These are phyloP conservation scores for Ibycter americanus DNA, from an alignment of 2,797 vertebrate species.

Conservation along the genomic window DNA sequence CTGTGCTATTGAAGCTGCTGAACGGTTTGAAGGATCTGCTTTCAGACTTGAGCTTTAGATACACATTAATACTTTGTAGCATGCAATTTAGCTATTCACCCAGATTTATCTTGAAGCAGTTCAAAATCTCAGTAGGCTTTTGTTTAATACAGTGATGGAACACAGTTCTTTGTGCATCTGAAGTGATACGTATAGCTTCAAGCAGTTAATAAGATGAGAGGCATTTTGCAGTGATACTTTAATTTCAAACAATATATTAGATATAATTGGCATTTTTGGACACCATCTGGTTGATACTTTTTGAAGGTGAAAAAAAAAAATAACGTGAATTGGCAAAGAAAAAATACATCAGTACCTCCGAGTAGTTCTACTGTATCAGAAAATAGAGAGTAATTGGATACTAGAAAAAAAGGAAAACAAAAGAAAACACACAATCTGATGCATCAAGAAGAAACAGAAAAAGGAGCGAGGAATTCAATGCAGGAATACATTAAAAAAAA, in stretches of 20 bases:
- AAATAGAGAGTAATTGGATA: not conserved
- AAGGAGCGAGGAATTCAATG: not conserved
- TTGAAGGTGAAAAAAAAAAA: not conserved
- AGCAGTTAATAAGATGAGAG: not conserved
- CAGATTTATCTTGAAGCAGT: not conserved
- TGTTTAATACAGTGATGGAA: not conserved
- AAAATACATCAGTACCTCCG: not conserved
- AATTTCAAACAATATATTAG: conserved; percentile 20
- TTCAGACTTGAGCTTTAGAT: not conserved
- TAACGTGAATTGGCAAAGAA: not conserved
- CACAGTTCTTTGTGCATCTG: not conserved
- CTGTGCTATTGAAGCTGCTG: not conserved
- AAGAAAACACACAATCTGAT: not conserved
- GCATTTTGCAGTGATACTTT: not conserved
- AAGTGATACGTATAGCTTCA: not conserved
- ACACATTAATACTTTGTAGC: not conserved
- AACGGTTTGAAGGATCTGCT: not conserved
- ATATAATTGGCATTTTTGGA: conserved; percentile 1
- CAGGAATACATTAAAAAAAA: not conserved
- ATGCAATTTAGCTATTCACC: not conserved
- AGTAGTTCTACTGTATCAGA: not conserved
- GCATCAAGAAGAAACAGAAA: not conserved
- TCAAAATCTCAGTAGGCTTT: conserved; percentile 4
- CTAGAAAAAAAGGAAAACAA: not conserved
- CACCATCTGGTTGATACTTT: conserved; percentile 29